Conservation (phyloP, 2,888 invertebrate species). For the Perizoma flavofasciatum region DNA sequence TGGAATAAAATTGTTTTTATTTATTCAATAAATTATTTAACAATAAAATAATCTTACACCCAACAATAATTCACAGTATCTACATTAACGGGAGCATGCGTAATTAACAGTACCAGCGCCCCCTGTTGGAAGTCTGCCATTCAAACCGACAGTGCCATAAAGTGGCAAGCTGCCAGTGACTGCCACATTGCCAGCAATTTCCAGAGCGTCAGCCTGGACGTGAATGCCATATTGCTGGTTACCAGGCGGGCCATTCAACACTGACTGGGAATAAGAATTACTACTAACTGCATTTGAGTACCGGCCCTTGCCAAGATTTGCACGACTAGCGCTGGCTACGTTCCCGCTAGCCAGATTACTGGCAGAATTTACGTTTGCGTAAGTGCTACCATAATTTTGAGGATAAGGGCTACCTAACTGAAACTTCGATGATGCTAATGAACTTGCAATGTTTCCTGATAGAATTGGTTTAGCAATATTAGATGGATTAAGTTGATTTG, state of each 20-base stretch:
- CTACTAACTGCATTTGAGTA: constrained; percentile 6
- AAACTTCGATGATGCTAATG: constrained; percentile 2
- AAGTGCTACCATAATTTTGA: constrained; percentile 8
- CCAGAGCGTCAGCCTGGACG: constrained; percentile 57
- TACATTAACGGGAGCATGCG: no score
- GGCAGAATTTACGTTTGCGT: constrained; percentile 9
- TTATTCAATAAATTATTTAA: no score
- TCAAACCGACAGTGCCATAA: constrained; percentile 55
- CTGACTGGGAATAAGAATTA: constrained; percentile 5
- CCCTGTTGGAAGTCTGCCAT: constrained; percentile 57
- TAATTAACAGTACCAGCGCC: constrained; percentile 58
- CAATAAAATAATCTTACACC: no score
- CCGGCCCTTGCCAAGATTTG: constrained; percentile 1
- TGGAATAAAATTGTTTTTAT: no score
- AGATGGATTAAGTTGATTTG: constrained; percentile 7
- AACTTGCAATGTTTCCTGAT: constrained; percentile 5
- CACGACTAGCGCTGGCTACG: constrained; percentile 1
- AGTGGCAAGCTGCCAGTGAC: constrained; percentile 64
- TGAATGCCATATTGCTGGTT: constrained; percentile 50
- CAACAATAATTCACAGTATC: no score
- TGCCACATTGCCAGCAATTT: constrained; percentile 59
- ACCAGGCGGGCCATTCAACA: neutral
- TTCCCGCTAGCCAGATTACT: constrained; percentile 9
- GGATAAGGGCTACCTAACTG: neutral
- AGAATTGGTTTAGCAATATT: constrained; percentile 10